Evolutionary conservation across 2,113 vertebrate species (phyloP).

Genomic region (Anser brachyrhynchus): DNA sequence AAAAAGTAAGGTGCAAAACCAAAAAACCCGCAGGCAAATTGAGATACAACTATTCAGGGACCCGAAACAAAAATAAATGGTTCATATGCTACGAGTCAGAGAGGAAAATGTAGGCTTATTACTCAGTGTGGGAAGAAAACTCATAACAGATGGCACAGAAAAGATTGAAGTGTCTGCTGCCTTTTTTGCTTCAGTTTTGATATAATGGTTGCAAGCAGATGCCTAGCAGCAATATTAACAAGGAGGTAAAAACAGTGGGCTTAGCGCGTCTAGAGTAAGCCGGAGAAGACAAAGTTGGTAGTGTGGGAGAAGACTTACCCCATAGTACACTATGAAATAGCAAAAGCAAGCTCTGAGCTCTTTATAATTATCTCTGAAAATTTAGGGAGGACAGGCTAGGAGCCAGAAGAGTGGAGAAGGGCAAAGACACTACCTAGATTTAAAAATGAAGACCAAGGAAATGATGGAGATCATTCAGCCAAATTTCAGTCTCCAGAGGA

Average conservation of each 20-base stretch:
- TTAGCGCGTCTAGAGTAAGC: not conserved
- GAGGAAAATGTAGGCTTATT: constrained; percentile 3
- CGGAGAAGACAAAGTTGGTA: not conserved
- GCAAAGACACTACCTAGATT: not conserved
- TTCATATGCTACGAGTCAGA: constrained; percentile 2
- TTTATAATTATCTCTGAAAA: not conserved
- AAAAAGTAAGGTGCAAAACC: not conserved
- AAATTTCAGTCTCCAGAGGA: constrained; percentile 6
- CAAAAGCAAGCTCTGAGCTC: not conserved
- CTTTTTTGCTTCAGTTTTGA: constrained; percentile 57
- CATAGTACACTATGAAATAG: not conserved
- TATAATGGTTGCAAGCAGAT: constrained; percentile 25
- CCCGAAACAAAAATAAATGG: not conserved
- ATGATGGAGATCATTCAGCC: not conserved
- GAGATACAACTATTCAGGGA: not conserved
- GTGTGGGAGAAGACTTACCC: not conserved
- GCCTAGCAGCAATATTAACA: constrained; percentile 36
- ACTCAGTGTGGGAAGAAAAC: constrained; percentile 18
- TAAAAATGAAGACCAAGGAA: not conserved
- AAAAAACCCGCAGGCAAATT: not conserved
- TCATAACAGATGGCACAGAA: constrained; percentile 18
- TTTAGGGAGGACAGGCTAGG: not conserved
- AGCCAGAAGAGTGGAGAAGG: not conserved
- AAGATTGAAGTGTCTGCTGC: constrained; percentile 29
- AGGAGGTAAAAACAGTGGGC: not conserved